Base-by-base conservation (phyloP, 2,888 invertebrate species). In the Netelia fuscicornis region DNA sequence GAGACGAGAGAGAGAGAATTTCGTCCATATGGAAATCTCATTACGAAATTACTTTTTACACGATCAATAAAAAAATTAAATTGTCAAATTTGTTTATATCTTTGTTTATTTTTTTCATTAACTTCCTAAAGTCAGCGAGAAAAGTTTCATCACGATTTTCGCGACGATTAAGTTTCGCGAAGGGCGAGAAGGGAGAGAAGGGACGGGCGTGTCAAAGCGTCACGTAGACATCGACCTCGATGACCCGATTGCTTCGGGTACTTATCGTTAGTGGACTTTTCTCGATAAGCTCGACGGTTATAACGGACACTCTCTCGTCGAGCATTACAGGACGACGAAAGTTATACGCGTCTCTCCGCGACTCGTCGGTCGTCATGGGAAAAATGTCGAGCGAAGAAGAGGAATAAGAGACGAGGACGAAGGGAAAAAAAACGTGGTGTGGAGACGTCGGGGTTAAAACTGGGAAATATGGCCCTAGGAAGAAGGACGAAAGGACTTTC, bases 131-230 rank as follows among this genome's bases (percentile, higher is more conserved):
- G 5, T 5, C 30, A 30, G 30, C 6, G 6, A 30, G 6, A 30
- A 30, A 30, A 30, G 30, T 30, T 3, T 30, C 30, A 30, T 30
- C 30, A 30, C 6, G 30, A 30, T 30, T 30, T 30, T 30, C 30
- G 30, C 30, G 30, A 30, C 30, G 30, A 30, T 30, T 30, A 30
- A 30, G 5, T 30, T 30, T 30, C 5, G 30, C 5, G 30, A 30
- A 30, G 3, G 30, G 25, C 13, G 17, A 44, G 52, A 65, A 54
- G 17, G 17, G 13, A 60, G 30, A 23, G 44, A 48, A 52, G 25
- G 48, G 44, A 13, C 37, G 44, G 60, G 92, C 96, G 95, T 0
- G 95, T 20, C 10, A 30, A 54, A 42, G 20, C 52, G 64, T 52
- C 8, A n/a, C 37, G 70, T 23, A 42, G 62, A 74, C 44, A 70